Percentiles rank a stretch among this genome's conserved stretches.
Evolutionary conservation across 2,888 invertebrate species (phyloP).

Genomic region (Drosophila percnosoma): DNA sequence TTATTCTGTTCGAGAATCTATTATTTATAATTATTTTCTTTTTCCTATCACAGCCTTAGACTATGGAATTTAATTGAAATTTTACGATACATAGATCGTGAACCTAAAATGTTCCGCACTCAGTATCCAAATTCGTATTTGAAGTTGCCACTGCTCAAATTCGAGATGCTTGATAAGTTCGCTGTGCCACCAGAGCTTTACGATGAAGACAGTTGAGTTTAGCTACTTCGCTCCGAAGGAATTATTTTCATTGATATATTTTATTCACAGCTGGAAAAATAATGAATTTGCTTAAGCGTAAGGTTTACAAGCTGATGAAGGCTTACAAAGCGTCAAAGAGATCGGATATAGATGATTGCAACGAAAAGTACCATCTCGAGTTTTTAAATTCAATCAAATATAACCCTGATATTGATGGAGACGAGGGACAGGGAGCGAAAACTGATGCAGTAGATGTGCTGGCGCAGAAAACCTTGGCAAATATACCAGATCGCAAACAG

Average conservation of each 20-base stretch:
- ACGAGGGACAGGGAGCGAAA: constrained; percentile 13
- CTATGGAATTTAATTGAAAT: constrained; percentile 81
- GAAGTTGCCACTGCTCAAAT: constrained; percentile 82
- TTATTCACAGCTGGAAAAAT: constrained; percentile 65
- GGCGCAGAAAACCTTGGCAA: constrained; percentile 56
- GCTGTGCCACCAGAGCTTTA: constrained; percentile 75
- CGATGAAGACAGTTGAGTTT: constrained; percentile 77
- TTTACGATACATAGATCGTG: constrained; percentile 75
- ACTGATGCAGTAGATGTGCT: constrained; percentile 38
- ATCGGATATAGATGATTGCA: constrained; percentile 15
- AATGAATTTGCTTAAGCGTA: constrained; percentile 70
- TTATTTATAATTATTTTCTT: background rate
- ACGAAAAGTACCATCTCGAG: constrained; percentile 64
- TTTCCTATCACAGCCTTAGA: constrained; percentile 52
- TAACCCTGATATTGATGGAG: constrained; percentile 5
- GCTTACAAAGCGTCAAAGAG: constrained; percentile 40
- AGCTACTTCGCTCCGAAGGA: fast-evolving
- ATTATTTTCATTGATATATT: background rate
- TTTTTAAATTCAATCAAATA: constrained; percentile 47
- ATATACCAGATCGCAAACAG: constrained; percentile 81
- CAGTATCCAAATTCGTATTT: constrained; percentile 79
- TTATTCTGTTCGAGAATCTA: background rate
- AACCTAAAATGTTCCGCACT: constrained; percentile 45
- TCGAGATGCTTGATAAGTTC: constrained; percentile 72
- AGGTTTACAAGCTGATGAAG: constrained; percentile 66